Conservation (phyloP, 1,140 invertebrate genomes). For the Meloidogyne hapla region DNA sequence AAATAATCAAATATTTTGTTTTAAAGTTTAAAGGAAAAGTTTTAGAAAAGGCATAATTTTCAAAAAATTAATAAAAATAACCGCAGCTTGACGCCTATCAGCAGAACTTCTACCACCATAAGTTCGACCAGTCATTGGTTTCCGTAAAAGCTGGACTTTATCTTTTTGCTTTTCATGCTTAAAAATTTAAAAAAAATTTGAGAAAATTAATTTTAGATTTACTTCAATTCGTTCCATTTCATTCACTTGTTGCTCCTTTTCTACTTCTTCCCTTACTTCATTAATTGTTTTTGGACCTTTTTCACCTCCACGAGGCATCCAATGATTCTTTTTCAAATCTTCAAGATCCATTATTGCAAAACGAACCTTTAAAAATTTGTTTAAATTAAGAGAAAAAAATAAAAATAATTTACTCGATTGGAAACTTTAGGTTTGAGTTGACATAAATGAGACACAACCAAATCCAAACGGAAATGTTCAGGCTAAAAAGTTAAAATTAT, state of each 20-base stretch:
- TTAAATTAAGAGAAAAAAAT: neutral
- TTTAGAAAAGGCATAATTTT: too few species aligned
- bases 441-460: conserved; percentile 25
- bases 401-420: conserved; percentile 21
- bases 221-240: conserved; percentile 32
- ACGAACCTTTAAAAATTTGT: neutral
- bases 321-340: conserved; percentile 34
- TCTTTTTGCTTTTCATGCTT: conserved; percentile 26
- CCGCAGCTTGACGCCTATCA: conserved; percentile 18
- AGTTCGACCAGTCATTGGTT: neutral
- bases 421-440: conserved; percentile 24
- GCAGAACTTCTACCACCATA: conserved; percentile 27
- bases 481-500: neutral
- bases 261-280: conserved; percentile 28
- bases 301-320: conserved; percentile 30
- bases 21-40: neutral
- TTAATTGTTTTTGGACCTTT: conserved; percentile 37
- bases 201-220: conserved; percentile 8
- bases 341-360: conserved; percentile 37
- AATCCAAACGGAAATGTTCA: conserved; percentile 24
- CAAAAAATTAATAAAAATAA: too few species aligned
- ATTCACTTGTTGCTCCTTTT: conserved; percentile 31
- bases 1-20: neutral
- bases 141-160: conserved; percentile 7
- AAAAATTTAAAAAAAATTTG: neutral